Evolutionary conservation across 2,888 invertebrate species (phyloP), one percentile per base, ranked within the genome.

Genomic region (Clanis bilineata): DNA sequence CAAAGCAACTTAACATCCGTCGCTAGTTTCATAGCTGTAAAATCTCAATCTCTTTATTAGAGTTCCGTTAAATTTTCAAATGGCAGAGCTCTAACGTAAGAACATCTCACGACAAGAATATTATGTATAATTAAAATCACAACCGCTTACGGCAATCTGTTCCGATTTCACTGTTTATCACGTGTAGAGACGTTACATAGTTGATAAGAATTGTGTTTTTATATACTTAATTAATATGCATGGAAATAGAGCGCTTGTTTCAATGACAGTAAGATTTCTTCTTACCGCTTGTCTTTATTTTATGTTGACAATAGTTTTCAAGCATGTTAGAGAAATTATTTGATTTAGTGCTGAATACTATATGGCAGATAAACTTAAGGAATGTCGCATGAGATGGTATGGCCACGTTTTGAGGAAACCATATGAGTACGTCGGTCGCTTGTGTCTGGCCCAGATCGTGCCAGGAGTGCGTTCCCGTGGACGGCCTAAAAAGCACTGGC

Each of bases 41-140:
- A 51, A 51, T 32, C 32, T 15, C 32, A 60, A 70, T 67, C 67
- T 71, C 72, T 71, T 70, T 73, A 73, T 70, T 71, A 73, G 72
- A 63, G 64, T 69, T 69, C 64, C 56, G 60, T 70, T 68, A 65
- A 68, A 70, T 70, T 71, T 62, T 57, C 70, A 69, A 70, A 72
- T 69, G 65, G 63, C 64, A 69, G 64, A 65, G 65, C 23, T 51
- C 63, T 63, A 64, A 47, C 59, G 60, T 62, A 68, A 69, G 60
- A 60, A 59, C 7, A 56, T 63, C 23, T 57, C 57, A 68, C 54
- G 68, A 66, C 60, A 69, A 32, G 28, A 1, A 62, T 62, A 56
- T 66, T 68, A 66, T 69, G 63, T 69, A 71, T 69, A 72, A 71
- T 72, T 72, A 64, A 70, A 69, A 60, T 55, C 60, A 32, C 18